Conservation (phyloP, 2,113 vertebrate genomes). For the Sula dactylatra region DNA sequence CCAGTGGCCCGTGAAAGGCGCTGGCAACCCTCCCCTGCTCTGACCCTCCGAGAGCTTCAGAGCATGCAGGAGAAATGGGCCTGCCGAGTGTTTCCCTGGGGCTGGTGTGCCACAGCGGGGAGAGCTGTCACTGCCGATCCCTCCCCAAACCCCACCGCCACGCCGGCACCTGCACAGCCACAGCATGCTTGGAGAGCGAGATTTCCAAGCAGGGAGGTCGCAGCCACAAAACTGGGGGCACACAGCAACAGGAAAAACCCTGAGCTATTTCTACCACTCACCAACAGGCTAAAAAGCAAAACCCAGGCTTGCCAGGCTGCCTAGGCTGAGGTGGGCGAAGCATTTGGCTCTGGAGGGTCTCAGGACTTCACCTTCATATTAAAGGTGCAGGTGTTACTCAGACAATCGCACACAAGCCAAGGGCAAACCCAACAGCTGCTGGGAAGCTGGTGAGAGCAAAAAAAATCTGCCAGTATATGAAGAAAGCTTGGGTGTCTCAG, state of each 20-base stretch:
- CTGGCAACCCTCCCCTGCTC: background rate
- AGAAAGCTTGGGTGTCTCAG: background rate
- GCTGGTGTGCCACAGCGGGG: background rate
- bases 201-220: background rate
- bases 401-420: background rate
- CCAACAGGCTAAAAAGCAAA: background rate
- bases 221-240: background rate
- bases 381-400: background rate
- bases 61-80: background rate
- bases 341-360: background rate
- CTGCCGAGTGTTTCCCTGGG: background rate
- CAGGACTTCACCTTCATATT: background rate
- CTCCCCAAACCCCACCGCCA: background rate
- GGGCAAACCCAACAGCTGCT: background rate
- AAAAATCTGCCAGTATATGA: background rate
- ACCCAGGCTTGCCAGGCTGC: background rate
- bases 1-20: background rate
- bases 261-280: background rate
- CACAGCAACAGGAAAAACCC: background rate
- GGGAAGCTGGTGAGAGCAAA: background rate
- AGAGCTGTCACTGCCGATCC: background rate
- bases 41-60: background rate
- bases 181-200: fast-evolving
- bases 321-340: background rate
- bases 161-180: background rate